Base-by-base conservation (phyloP, 2,888 invertebrate genomes). In the Heliconius hortense region DNA sequence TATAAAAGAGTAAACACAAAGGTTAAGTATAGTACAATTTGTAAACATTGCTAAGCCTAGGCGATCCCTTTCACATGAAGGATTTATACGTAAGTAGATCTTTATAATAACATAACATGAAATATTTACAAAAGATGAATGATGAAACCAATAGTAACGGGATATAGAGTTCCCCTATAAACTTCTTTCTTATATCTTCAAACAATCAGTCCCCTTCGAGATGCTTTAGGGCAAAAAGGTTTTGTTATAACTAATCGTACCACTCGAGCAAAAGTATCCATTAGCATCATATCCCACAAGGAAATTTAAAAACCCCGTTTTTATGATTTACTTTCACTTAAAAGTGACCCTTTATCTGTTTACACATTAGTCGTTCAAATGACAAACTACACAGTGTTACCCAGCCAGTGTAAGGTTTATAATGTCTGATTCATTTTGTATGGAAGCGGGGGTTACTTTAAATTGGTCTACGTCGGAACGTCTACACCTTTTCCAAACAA, bases 351-450 rank as follows among this genome's bases (percentile, higher is more conserved):
- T 87, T 84, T 87, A 90, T 89, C 88, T 86, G 84, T 86, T 83
- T 87, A 88, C 87, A 83, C 87, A 87, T 88, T 87, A 87, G 83
- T 84, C 85, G 84, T 86, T 82, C 83, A 85, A 84, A 86, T 85
- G 86, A 88, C 87, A 85, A 82, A 85, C 84, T 83, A 83, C 83
- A 87, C 83, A 84, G 81, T 79, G 77, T 69, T 75, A 74, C 71
- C 62, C 72, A 64, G 63, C 88, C 82, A 84, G 31, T 76, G 64
- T 81, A 73, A 63, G 77, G 74, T 83, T 81, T 76, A 80, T 78
- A 69, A 74, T 60, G 43, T 15, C 43, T 60, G 5, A 67, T 82
- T 75, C 35, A 62, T 39, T 60, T 63, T 71, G 4, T 64, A 76
- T 4, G 26, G 13, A 21, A 53, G 56, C 8, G 70, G 48, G 72